Percentiles rank a stretch among this genome's conserved stretches.
Conservation (phyloP, 1,140 invertebrate species). For the Hylaeus volcanicus region DNA sequence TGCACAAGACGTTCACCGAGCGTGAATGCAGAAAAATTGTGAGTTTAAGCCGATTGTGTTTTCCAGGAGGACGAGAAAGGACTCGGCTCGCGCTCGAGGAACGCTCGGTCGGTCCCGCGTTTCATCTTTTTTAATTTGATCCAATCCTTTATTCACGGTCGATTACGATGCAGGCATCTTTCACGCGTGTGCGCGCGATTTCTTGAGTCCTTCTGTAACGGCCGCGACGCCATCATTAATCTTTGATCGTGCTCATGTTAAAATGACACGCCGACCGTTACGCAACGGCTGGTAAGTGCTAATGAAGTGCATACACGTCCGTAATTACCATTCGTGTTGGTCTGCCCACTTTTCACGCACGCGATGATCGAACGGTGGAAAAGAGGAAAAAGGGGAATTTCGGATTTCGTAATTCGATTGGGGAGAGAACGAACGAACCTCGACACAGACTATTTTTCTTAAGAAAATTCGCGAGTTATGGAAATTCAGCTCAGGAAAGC, state of each 20-base stretch:
- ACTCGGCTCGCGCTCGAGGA: too few relatives aligned
- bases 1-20: background rate
- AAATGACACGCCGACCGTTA: slow-evolving; percentile 75
- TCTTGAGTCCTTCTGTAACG: slow-evolving; percentile 71
- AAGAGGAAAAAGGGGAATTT: slow-evolving; percentile 35
- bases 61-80: background rate
- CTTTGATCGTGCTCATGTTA: slow-evolving; percentile 74
- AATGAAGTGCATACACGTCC: slow-evolving; percentile 77
- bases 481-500: background rate
- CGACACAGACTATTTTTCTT: background rate
- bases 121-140: slow-evolving; percentile 49
- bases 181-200: slow-evolving; percentile 52
- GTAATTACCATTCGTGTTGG: slow-evolving; percentile 74
- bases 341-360: slow-evolving; percentile 73
- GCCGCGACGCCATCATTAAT: slow-evolving; percentile 71
- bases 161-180: slow-evolving; percentile 20
- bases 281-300: slow-evolving; percentile 73
- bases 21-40: background rate
- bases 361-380: slow-evolving; percentile 57
- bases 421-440: slow-evolving; percentile 2
- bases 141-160: slow-evolving; percentile 40
- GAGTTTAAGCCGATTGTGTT: slow-evolving; percentile 20
- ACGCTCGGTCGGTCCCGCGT: background rate
- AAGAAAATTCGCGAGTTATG: background rate
- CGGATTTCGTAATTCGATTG: background rate